Base-by-base conservation (phyloP, 1,140 invertebrate genomes). In the Bombus terrestris region DNA sequence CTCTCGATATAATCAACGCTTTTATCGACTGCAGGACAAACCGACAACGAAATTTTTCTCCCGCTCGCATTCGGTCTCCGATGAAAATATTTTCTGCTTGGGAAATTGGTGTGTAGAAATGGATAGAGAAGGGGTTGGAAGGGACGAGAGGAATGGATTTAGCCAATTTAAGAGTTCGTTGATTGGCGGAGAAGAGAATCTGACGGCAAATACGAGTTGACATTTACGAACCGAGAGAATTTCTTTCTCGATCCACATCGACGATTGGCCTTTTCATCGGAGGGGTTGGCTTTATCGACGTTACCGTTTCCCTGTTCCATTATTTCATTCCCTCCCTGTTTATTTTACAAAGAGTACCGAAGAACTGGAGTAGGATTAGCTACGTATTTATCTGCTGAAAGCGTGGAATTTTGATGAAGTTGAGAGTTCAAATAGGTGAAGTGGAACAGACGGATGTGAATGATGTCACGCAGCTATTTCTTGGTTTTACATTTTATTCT, bases 1-100 rank as follows among this genome's bases (percentile, higher is more conserved):
- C 79, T 77, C 71, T 83, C 43, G 66, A 75, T 79, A 89, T 89
- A 89, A 89, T 89, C 88, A 85, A 86, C 82, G 86, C 84, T 81
- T 83, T 89, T 89, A 89, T 89, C 47, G 68, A 72, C 64, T 66
- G 47, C 43, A 59, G 78, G 64, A 89, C 77, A 84, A 84, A 80
- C 28, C 47, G 79, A 66, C 57, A 53, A 47, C 62, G 79, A 88
- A 79, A 64, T 71, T 77, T 62, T 66, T 77, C 81, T 32, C 2
- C n/a, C n/a, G 28, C n/a, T 64, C 62, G 12, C n/a, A 8, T 32
- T 32, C 47, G 59, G 71, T 78, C 78, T 41, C 37, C 37, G 41
- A 68, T 79, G 72, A 81, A 86, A 89, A 86, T 76, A 89, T 80
- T 66, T 64, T 74, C 76, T 15, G 37, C 37, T 22, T 68, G 10